phyloP scores from a whole-genome alignment of 2,113 vertebrate genomes.

The Salvelinus alpinus region DNA sequence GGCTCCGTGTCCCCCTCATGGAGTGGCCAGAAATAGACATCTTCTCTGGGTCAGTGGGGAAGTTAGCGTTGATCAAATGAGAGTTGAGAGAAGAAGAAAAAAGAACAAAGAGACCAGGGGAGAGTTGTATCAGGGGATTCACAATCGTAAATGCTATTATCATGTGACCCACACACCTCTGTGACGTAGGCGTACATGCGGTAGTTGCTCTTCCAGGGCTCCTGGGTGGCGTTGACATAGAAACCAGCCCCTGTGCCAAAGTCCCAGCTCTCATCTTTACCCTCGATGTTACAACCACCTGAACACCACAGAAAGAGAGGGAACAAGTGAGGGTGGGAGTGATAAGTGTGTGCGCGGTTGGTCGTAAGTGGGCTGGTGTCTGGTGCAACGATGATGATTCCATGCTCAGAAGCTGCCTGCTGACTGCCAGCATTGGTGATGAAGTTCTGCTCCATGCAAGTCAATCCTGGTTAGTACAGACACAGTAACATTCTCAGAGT shows the following conservation, averaged over 20 bases:
- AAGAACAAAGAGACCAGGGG: background rate
- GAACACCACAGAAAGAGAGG: slow-evolving; percentile 18
- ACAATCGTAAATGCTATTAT: background rate
- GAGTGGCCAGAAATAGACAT: slow-evolving; percentile 90
- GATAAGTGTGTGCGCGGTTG: background rate
- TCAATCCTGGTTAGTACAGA: slow-evolving; percentile 77
- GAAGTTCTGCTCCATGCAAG: slow-evolving; percentile 96
- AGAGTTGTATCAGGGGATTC: background rate
- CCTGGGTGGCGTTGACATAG: slow-evolving; percentile 89
- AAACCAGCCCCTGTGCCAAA: slow-evolving; percentile 95
- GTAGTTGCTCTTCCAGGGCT: slow-evolving; percentile 94
- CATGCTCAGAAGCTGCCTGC: slow-evolving; percentile 84
- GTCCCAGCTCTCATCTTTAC: slow-evolving; percentile 96
- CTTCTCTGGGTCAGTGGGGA: slow-evolving; percentile 83
- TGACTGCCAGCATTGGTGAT: slow-evolving; percentile 91
- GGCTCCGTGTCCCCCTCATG: slow-evolving; percentile 88
- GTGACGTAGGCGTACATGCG: slow-evolving; percentile 94
- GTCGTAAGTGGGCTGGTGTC: slow-evolving; percentile 94
- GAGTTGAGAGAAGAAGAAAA: slow-evolving; percentile 66
- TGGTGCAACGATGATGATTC: slow-evolving; percentile 84
- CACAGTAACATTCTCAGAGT: background rate
- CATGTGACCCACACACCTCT: slow-evolving; percentile 66
- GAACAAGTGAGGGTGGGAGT: background rate
- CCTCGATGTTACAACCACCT: slow-evolving; percentile 92
- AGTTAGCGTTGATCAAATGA: slow-evolving; percentile 87